Evolutionary conservation across 2,113 vertebrate species (phyloP), one percentile per base, ranked within the genome.

Genomic region (Lagopus leucura): DNA sequence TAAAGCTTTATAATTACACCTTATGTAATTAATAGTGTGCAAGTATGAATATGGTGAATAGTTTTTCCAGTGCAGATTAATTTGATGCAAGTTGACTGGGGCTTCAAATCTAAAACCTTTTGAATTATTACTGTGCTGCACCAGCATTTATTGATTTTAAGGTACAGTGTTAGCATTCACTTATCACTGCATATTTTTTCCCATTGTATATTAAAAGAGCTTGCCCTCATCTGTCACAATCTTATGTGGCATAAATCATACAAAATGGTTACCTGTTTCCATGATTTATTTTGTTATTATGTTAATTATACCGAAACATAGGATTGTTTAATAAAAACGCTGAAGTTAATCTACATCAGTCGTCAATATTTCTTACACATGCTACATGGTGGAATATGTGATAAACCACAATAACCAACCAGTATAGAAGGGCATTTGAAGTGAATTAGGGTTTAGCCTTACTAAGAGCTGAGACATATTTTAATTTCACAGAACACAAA

Each of bases 181-280:
- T 97, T 85, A 93, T 89, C 85, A 84, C 88, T 92, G 86, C 28
- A 61, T 95, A 66, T 96, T 97, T 97, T 95, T 94, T 74, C 52
- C 52, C 83, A 79, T 77, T 91, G 54, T 88, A 85, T 63, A 50
- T 61, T 93, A 82, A 89, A 69, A 79, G 78, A 92, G 73, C 52
- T 91, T 93, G 84, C 92, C 86, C 76, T 91, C 83, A 77, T 82
- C 75, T 96, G 92, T 93, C 86, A 93, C 5, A 17, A 88, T 96
- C 78, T 96, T 85, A 64, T 63, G 63, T 18, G 47, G 34, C 61
- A 63, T 96, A 96, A 89, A 92, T 95, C 65, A 93, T 22, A 55
- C 52, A 22, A 94, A 96, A 94, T 86, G 64, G 90, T 92, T 89
- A 72, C 76, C 73, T 88, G 43, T 54, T 95, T 97, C 69, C 74